Base-by-base conservation (phyloP, 2,113 vertebrate species). In the Pyxicephalus adspersus region DNA sequence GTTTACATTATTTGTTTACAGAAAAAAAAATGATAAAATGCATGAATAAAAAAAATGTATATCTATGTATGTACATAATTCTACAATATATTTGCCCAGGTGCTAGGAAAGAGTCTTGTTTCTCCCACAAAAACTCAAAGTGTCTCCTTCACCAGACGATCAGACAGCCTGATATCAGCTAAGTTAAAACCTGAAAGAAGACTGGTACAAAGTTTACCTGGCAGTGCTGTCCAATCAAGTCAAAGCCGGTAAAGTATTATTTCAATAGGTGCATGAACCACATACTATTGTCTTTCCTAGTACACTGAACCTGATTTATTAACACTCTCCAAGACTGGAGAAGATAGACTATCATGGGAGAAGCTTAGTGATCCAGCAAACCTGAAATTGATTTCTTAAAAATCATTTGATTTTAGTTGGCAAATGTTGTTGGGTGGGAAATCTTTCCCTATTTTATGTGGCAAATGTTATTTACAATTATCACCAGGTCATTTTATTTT, bases 71-170 rank as follows among this genome's bases (percentile, higher is more conserved):
- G 6, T 45, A 45, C 38, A 45, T 45, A 15, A 16, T 73, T 16
- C 15, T 57, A 22, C 1, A 22, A 2, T 55, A 29, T 29, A 15
- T 58, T 34, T 73, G 23, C 84, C 80, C 74, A 85, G 85, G 23
- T 77, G 82, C 75, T 29, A 72, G 84, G 75, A 82, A 75, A 58
- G 23, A 85, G 60, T 20, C 83, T 63, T 72, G 5, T 70, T 66
- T 81, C n/a, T 67, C 61, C 78, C 77, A 87, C 84, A 84, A 19
- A 0, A 38, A 18, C 67, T 64, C 64, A n/a, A 0, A 45, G 68
- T 45, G 22, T 17, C 6, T 26, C 70, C 25, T 26, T 28, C 1
- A 28, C 20, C 34, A 25, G 11, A 45, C 26, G 55, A 22, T 55
- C 79, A 11, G 22, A 26, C 2, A 64, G 18, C 5, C 52, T 81